Conservation (phyloP, 2,797 vertebrate species). For the Sardinella longiceps region DNA sequence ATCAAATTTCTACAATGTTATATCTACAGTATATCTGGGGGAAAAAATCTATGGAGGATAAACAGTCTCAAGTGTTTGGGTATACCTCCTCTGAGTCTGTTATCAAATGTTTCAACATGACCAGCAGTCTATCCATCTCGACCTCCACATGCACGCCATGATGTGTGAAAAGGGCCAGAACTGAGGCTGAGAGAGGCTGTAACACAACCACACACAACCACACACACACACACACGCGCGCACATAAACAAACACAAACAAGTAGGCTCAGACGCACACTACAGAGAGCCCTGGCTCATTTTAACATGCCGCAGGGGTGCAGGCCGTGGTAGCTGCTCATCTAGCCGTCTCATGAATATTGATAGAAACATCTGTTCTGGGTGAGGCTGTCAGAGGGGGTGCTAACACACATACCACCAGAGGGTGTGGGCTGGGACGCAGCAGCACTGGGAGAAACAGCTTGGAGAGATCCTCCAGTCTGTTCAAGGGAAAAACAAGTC, state of each 20-base stretch:
- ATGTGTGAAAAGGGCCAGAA: constrained; percentile 79
- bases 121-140: constrained; percentile 64
- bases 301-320: background rate
- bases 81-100: constrained; percentile 76
- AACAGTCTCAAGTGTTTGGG: background rate
- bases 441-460: constrained; percentile 68
- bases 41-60: background rate
- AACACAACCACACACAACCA: constrained; percentile 1
- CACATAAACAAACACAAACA: constrained; percentile 27
- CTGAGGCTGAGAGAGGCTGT: constrained; percentile 82
- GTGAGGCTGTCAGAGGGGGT: constrained; percentile 7
- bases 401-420: constrained; percentile 71
- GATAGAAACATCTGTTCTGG: constrained; percentile 16
- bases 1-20: too few species aligned
- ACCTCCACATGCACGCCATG: constrained; percentile 69
- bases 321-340: background rate
- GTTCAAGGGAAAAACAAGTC: constrained; percentile 34
- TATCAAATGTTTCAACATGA: constrained; percentile 64
- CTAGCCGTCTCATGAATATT: constrained; percentile 20
- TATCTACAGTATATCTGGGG: too few species aligned
- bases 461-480: constrained; percentile 67
- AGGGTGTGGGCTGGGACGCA: constrained; percentile 53
- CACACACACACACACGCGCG: constrained; percentile 16
- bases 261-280: background rate
- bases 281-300: background rate